Base-by-base conservation (phyloP, 64 coral and sea anemone genomes). In the Hydrozoanthus tunicans region DNA sequence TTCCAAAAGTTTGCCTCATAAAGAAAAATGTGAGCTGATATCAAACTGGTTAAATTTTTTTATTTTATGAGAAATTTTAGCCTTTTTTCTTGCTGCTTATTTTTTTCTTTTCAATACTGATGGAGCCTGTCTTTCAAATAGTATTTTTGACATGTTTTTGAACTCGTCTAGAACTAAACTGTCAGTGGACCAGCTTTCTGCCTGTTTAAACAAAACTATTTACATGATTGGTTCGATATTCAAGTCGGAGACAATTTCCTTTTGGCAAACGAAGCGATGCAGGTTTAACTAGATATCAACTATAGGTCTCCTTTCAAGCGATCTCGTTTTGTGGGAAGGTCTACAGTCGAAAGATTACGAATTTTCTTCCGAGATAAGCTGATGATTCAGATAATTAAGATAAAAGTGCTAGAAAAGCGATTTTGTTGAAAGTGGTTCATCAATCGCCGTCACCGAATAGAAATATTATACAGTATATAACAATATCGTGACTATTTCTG, bases 331-430 rank as follows among this genome's bases (percentile, higher is more conserved):
- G 52, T 17, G 69, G 53, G 68, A 74, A 70, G 13, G 65, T 4
- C 20, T 32, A 24, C 26, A 82, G 78, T 27, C 57, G 51, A 68
- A 85, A 55, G n/a, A 17, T 60, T 88, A 74, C 56, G 9, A 9
- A 12, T 86, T 86, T 72, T 72, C 11, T 86, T 73, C 57, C 68
- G 5, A 60, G 84, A 73, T 75, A 59, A 60, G 84, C 68, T 74
- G 69, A 13, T 32, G 32, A 43, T 43, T 43, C 32, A 51, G 27
- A 76, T 76, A 52, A 43, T 64, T 61, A 43, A 59, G 68, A 88
- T 59, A 88, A 73, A 88, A 52, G 23, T 59, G 84, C 20, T 9
- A 32, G 69, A 59, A 88, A 56, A 88, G 13, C 69, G 59, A 60
- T 60, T 73, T 88, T 9, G 24, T 51, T 68, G 15, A 54, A 73